phyloP scores from a whole-genome alignment of 2,888 invertebrate species.

The Lasioglossum lativentre region DNA sequence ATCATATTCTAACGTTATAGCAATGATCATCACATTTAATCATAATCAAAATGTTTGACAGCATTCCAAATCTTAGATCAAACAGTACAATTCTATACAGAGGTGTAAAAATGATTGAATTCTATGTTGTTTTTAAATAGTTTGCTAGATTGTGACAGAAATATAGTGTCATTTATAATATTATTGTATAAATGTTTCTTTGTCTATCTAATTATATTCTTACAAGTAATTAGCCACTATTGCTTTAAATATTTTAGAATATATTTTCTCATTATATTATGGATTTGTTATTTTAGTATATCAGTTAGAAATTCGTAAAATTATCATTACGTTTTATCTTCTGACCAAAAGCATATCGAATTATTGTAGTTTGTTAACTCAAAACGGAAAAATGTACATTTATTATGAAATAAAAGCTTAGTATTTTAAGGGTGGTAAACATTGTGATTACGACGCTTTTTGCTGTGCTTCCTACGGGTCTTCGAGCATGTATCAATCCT shows the following conservation, averaged over 20 bases:
- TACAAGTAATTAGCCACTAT: neutral
- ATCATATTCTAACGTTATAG: neutral
- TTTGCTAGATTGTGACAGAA: neutral
- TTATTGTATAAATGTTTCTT: neutral
- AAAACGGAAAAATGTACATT: neutral
- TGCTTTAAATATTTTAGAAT: neutral
- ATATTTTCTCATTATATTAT: neutral
- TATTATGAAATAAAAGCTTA: neutral
- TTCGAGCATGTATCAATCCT: neutral
- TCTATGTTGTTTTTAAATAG: neutral
- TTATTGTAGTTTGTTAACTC: neutral
- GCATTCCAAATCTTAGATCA: neutral
- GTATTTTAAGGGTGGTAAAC: neutral
- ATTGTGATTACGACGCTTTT: neutral
- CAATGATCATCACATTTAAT: neutral
- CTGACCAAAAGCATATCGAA: neutral
- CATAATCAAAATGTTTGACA: neutral
- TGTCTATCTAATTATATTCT: neutral
- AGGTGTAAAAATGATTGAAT: neutral
- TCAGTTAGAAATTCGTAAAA: neutral
- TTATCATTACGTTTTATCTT: neutral
- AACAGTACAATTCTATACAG: neutral
- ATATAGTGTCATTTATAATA: neutral
- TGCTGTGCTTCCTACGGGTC: too few species aligned
- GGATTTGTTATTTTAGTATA: neutral